Base-by-base conservation (phyloP, 2,113 vertebrate species). In the Ceyx melanurus region DNA sequence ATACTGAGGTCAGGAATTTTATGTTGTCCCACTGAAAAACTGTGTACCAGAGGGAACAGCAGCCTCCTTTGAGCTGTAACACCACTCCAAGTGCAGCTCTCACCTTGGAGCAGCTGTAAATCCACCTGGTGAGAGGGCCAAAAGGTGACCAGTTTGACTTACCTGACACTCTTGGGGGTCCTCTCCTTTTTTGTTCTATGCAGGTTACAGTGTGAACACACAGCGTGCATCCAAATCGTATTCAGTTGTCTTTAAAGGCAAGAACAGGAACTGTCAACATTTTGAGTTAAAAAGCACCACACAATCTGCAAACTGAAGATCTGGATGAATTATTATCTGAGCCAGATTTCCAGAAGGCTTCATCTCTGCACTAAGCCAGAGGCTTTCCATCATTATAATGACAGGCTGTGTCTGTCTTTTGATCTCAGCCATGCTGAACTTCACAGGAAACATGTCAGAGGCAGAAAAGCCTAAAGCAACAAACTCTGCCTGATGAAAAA, bases 381-480 rank as follows among this genome's bases (percentile, higher is more conserved):
- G 60, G 37, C 75, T 60, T 60, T 82, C 84, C 50, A n/a, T 56
- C 81, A 31, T 18, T 57, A 50, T 43, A 53, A 66, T 80, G 33
- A 40, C 0, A 2, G 37, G 60, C 60, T 66, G 25, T 40, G 29
- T 35, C 61, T 15, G 26, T 62, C 90, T 66, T 92, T 90, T 92
- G 71, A 91, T 95, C 71, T 82, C 42, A 80, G 51, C 35, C 13
- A 7, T 46, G 29, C 37, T 43, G 50, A 88, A 81, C 48, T 87
- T 87, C 74, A 73, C 33, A 85, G 75, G 60, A 61, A 90, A 79
- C 42, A 54, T 57, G 72, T 86, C 61, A 61, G 80, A 71, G 18
- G 58, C 86, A 94, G 57, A 65, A 86, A 86, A 89, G 83, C 86
- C 83, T 54, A 50, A 22, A 73, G 92, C 93, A 86, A 78, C 64